Evolutionary conservation across 2,113 vertebrate species (phyloP), one percentile per base, ranked within the genome.

Genomic region (Ceyx cyanopectus): DNA sequence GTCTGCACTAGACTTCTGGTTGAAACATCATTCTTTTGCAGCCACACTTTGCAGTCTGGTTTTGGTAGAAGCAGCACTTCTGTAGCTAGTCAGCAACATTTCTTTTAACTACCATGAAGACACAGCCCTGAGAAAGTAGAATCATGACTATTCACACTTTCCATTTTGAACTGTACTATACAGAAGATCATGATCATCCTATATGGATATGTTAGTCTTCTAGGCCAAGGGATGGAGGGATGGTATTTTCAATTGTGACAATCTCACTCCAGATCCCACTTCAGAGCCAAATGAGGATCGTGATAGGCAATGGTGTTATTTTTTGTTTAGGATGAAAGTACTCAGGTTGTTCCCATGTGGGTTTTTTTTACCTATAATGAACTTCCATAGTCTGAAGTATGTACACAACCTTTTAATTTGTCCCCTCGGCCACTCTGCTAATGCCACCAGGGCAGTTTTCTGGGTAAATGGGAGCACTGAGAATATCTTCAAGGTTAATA

Each of bases 291-390:
- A 67, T 3, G 10, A 21, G 10, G 17, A 16, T 5, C 3, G 0
- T 37, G 16, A 32, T 5, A 81, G 32, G 14, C 24, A 23, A 22
- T 14, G 12, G 7, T 20, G 81, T 77, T 11, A 1, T 4, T 62
- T 81, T 56, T 68, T 54, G 4, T 41, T 69, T 54, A 66, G 24
- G 9, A 23, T 45, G 23, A 65, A 82, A 63, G 2, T 11, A 60
- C 4, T 48, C n/a, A 37, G 10, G 13, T 34, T 60, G 8, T n/a
- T 85, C 57, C 34, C 23, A 6, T 1, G 0, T 2, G 0, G 1
- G 34, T 7, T 34, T 1, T 23, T 34, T 27, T 24, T 30, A 12
- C n/a, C 40, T 18, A 0, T 2, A 10, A 1, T 20, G 10, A 66
- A 62, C 8, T 50, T 58, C 21, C 23, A 12, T 1, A 54, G 7